These are phyloP conservation scores for Argyrosomus japonicus DNA, from an alignment of 2,113 vertebrate species.

Conservation along the genomic window DNA sequence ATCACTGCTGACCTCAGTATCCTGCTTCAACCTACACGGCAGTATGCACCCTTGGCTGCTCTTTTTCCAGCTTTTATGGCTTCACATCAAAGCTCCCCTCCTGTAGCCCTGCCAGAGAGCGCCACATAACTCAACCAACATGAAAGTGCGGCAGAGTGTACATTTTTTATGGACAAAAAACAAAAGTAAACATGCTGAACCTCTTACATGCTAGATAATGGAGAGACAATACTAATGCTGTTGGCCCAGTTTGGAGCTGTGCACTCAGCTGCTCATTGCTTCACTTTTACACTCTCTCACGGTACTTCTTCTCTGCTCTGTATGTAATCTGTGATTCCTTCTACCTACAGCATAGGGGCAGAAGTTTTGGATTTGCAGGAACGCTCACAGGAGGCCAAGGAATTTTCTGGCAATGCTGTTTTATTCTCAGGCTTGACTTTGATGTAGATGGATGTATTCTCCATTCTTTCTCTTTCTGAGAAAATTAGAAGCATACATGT, in stretches of 20 bases:
- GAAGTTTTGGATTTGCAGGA: constrained; percentile 73
- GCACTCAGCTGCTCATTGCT: constrained; percentile 44
- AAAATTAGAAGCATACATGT: constrained; percentile 76
- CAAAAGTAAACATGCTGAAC: constrained; percentile 66
- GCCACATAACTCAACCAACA: constrained; percentile 78
- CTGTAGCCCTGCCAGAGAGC: constrained; percentile 64
- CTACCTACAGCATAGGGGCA: constrained; percentile 66
- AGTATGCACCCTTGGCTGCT: constrained; percentile 61
- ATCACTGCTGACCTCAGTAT: constrained; percentile 50
- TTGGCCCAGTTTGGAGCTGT: constrained; percentile 22
- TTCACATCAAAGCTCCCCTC: constrained; percentile 76
- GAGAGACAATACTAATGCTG: constrained; percentile 30
- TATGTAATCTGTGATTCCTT: constrained; percentile 45
- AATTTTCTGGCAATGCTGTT: constrained; percentile 71
- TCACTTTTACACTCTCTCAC: constrained; percentile 38
- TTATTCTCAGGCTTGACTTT: constrained; percentile 76
- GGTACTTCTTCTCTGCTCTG: constrained; percentile 43
- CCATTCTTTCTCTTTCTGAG: constrained; percentile 61
- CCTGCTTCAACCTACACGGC: constrained; percentile 61
- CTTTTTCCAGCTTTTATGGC: constrained; percentile 65
- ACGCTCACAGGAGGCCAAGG: constrained; percentile 71
- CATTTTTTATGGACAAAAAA: constrained; percentile 65
- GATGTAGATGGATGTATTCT: constrained; percentile 75
- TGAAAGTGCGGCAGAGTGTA: constrained; percentile 71
- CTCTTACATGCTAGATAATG: constrained; percentile 58